Base-by-base conservation (phyloP, 2,888 invertebrate genomes). In the Trachelus stipa region DNA sequence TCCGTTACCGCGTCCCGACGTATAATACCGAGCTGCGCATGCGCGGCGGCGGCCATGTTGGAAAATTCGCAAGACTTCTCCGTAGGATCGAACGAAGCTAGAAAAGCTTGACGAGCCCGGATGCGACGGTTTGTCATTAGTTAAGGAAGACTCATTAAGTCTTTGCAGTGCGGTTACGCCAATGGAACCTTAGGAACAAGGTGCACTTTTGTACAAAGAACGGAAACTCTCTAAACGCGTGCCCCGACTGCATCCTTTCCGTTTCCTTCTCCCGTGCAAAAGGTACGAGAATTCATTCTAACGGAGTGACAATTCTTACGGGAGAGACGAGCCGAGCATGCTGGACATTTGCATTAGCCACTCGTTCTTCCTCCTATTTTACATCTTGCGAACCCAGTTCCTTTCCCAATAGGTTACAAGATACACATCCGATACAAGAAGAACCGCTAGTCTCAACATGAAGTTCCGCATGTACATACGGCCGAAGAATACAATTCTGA, bases 401-500 rank as follows among this genome's bases (percentile, higher is more conserved):
- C 68, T n/a, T 73, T 34, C 33, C 34, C 75, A 74, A 78, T 78
- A 77, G 56, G 56, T 56, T 56, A 23, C 69, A 75, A 71, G 68
- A 74, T 74, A 80, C 85, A 82, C 80, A 83, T 86, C 86, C 85
- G 81, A 84, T 84, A 86, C 86, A 85, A 80, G 81, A 79, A 81
- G 81, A 85, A 85, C 85, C 86, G 86, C 85, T 87, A 86, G 74
- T 82, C 80, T 40, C 34, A n/a, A 34, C 35, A 3, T 12, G 74
- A 11, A 12, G 12, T 71, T 71, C 31, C 56, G 56, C 6, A 9
- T 56, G 0, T 56, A 15, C 15, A 56, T 56, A 56, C 2, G 2
- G 56, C 23, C 9, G 1, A 56, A 56, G 23, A 56, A 23, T 9
- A 23, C 6, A 23, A 56, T 56, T 6, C 56, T 23, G 56, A 56